Conservation (phyloP, 2,113 vertebrate species). For the chimpanzee (Pan troglodytes) region NHGRI_mPanTro3-v2.1_pri NC_072415.2:60540001-60540500, state of each 20-base stretch:
- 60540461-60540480: neutral
- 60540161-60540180: neutral
- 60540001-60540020: neutral
- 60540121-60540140: neutral
- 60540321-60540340: slow-evolving; percentile 27
- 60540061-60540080: neutral
- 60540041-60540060: neutral
- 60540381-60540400: neutral
- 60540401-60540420: neutral
- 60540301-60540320: neutral
- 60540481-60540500: neutral
- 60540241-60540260: neutral
- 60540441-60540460: slow-evolving; percentile 3
- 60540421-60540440: slow-evolving; percentile 8
- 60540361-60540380: neutral
- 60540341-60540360: neutral
- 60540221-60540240: neutral
- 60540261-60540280: neutral
- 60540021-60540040: neutral
- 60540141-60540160: neutral
- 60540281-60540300: neutral
- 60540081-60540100: neutral
- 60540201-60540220: neutral
- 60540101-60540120: neutral
- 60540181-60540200: neutral